Evolutionary conservation across 2,888 invertebrate genomes (phyloP).

Genomic region (Agrilus mali): DNA sequence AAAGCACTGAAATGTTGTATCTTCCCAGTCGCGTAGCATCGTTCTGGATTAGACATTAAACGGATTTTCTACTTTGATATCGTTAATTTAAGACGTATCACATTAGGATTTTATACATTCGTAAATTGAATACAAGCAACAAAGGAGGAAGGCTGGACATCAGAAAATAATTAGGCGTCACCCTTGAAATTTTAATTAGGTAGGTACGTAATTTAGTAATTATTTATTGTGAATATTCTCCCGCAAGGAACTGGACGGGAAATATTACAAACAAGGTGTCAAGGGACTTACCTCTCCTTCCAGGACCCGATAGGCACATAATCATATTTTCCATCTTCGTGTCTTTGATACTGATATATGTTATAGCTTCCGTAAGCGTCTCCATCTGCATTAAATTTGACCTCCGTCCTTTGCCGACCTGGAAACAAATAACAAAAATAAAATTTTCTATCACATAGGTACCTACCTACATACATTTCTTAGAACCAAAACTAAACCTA

Average conservation of each 20-base stretch:
- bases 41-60: too few relatives aligned
- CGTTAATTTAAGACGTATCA: too few relatives aligned
- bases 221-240: neutral
- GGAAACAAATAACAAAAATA: conserved; percentile 4
- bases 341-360: conserved; percentile 53
- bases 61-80: too few relatives aligned
- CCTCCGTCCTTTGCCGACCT: conserved; percentile 30
- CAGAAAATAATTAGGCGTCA: too few relatives aligned
- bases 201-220: neutral
- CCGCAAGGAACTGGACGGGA: too few relatives aligned
- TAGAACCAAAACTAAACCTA: neutral
- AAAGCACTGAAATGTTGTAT: too few relatives aligned
- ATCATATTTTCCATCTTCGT: conserved; percentile 39
- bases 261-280: neutral
- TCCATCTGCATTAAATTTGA: conserved; percentile 49
- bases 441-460: neutral
- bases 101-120: too few relatives aligned
- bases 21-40: too few relatives aligned
- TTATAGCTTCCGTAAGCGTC: conserved; percentile 58
- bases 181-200: too few relatives aligned
- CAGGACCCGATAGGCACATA: conserved; percentile 46
- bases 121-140: too few relatives aligned
- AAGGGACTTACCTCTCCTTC: conserved; percentile 39
- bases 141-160: too few relatives aligned
- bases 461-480: too few relatives aligned